Base-by-base conservation (phyloP, 2,797 vertebrate genomes). In the Semotilus atromaculatus region DNA sequence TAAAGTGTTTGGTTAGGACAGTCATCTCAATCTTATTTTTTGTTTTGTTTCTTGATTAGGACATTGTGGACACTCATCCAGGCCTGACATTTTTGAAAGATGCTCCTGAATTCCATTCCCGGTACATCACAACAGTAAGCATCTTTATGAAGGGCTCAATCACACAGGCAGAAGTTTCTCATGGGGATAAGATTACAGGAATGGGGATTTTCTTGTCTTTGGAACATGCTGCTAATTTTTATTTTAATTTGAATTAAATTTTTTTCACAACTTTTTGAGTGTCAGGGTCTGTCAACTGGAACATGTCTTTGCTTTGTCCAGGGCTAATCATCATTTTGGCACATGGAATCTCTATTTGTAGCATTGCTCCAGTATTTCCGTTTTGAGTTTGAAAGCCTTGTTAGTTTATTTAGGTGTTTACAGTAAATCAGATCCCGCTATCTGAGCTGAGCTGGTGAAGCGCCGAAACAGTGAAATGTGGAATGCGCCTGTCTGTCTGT, bases 11-110 rank as follows among this genome's bases (percentile, higher is more conserved):
- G 51, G 29, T 78, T 85, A 29, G 58, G 68, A 73, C 4, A 10
- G 43, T 48, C 21, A 29, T 83, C 29, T 48, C 5, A 31, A 16
- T 68, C 4, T 43, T 72, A 40, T 55, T 58, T 26, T 38, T 60
- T 26, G 51, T 53, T 64, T 64, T 62, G 11, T 16, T 64, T 68
- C 87, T 70, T 82, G 84, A 64, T 87, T 82, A 99, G 98, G 98
- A 99, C 93, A 96, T 99, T 18, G 98, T 99, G 87, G 98, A 99
- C 91, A 98, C 97, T 0, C 98, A 99, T 86, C 97, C 98, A 84
- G 98, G 98, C 18, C 95, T 99, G 91, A 99, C 97, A 2, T 99
- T 99, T 95, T 93, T 99, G 87, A 99, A 99, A 93, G 98, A 99
- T 82, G 98, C 98, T 75, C 98, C 98, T 0, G 98, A 99, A 93